Evolutionary conservation across 2,113 vertebrate genomes (phyloP).

Genomic region (Lamprologus sp.): DNA sequence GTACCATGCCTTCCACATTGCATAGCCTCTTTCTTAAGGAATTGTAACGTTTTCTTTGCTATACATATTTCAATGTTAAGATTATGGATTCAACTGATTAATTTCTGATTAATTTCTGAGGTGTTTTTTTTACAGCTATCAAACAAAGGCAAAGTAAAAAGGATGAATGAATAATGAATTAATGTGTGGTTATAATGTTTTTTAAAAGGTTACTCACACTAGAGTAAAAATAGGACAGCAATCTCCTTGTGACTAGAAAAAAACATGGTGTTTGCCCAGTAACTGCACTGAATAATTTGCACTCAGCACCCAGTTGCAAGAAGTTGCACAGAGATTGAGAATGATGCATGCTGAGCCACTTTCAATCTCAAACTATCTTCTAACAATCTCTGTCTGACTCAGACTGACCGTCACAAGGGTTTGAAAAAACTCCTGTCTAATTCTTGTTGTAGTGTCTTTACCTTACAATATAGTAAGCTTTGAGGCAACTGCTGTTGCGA

Average conservation of each 20-base stretch:
- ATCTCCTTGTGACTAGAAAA: not conserved
- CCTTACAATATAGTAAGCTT: not conserved
- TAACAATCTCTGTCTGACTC: not conserved
- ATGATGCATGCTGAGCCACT: not conserved
- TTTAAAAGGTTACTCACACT: not conserved
- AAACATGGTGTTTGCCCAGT: not conserved
- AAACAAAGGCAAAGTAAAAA: not conserved
- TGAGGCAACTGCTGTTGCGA: not conserved
- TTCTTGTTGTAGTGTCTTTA: not conserved
- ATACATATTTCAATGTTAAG: not conserved
- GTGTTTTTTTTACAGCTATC: not conserved
- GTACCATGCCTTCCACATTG: not conserved
- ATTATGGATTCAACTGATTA: not conserved
- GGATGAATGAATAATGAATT: not conserved
- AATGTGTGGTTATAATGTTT: not conserved
- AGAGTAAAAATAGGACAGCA: not conserved
- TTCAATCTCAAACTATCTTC: not conserved
- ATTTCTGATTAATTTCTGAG: not conserved
- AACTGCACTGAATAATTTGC: not conserved
- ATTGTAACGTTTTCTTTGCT: not conserved
- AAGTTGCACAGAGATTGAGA: not conserved
- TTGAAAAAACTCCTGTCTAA: not conserved
- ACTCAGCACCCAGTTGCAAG: not conserved
- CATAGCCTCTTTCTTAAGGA: not conserved
- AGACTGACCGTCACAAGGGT: not conserved